These are phyloP conservation scores for Ooceraea biroi DNA, from an alignment of 1,140 invertebrate species.

Conservation along the genomic window DNA sequence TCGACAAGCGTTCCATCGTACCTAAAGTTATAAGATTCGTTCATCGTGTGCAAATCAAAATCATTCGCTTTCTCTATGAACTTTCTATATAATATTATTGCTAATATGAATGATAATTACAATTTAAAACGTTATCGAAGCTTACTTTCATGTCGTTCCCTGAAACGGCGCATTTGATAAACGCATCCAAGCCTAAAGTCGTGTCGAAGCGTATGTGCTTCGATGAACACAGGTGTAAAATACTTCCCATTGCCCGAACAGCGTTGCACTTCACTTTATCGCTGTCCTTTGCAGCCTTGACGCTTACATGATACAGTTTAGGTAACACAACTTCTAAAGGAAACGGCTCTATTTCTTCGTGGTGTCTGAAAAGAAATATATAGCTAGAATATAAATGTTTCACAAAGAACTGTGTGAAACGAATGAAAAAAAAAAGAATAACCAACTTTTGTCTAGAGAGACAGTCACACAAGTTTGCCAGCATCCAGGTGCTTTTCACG, in stretches of 20 bases:
- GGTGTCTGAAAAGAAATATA: slow-evolving; percentile 81
- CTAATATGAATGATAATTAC: slow-evolving; percentile 6
- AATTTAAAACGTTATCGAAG: slow-evolving; percentile 18
- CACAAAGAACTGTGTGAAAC: background rate
- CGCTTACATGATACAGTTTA: slow-evolving; percentile 89
- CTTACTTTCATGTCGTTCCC: slow-evolving; percentile 92
- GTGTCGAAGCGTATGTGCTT: slow-evolving; percentile 86
- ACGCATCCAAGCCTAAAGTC: slow-evolving; percentile 85
- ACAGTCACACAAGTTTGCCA: slow-evolving; percentile 94
- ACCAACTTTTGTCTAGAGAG: slow-evolving; percentile 88
- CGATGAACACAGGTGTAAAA: slow-evolving; percentile 89
- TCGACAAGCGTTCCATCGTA: slow-evolving; percentile 96
- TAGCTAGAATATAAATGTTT: background rate
- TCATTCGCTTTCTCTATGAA: background rate
- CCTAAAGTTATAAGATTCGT: slow-evolving; percentile 82
- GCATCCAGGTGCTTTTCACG: slow-evolving; percentile 93
- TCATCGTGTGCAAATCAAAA: background rate
- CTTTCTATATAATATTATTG: slow-evolving; percentile 28
- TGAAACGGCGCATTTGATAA: slow-evolving; percentile 89
- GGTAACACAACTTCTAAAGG: slow-evolving; percentile 89
- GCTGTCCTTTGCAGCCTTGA: slow-evolving; percentile 89
- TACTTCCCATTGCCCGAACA: slow-evolving; percentile 92
- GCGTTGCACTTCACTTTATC: slow-evolving; percentile 94
- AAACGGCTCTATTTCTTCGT: slow-evolving; percentile 88
- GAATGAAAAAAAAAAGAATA: slow-evolving; percentile 1